Conservation (phyloP, 2,113 vertebrate species). For the Cygnus buccinator region DNA sequence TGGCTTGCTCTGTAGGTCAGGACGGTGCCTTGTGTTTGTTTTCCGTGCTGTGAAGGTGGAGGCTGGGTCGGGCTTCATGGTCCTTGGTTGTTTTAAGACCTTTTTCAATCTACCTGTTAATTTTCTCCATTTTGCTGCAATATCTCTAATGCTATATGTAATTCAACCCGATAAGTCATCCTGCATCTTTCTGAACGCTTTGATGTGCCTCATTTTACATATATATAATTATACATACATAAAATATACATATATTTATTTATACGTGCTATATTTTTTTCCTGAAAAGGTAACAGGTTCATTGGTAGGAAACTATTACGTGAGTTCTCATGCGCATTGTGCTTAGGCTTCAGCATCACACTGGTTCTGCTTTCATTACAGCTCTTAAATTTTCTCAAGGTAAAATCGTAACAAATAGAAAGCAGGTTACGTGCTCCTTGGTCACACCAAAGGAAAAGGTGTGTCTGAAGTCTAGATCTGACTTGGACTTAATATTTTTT, state of each 20-base stretch:
- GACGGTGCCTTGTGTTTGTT: background rate
- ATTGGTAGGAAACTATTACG: fast-evolving
- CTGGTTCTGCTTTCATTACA: background rate
- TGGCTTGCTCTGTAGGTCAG: fast-evolving
- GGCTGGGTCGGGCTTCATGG: background rate
- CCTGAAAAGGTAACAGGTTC: background rate
- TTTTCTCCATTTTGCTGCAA: background rate
- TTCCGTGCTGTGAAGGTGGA: fast-evolving
- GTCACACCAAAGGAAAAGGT: background rate
- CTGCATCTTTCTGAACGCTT: background rate
- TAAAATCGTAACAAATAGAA: background rate
- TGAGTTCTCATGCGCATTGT: fast-evolving
- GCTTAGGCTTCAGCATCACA: background rate
- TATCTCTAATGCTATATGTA: background rate
- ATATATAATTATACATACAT: too few relatives aligned
- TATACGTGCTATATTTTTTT: background rate
- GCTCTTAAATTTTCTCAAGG: background rate
- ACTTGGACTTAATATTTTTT: background rate
- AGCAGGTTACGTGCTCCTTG: background rate
- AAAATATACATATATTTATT: too few relatives aligned
- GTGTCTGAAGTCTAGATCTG: background rate
- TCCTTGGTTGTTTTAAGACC: fast-evolving
- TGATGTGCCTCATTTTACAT: background rate
- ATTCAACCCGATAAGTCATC: background rate
- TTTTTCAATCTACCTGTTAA: background rate